Evolutionary conservation across 2,797 vertebrate genomes (phyloP).

Genomic region (Melanogrammus aeglefinus): DNA sequence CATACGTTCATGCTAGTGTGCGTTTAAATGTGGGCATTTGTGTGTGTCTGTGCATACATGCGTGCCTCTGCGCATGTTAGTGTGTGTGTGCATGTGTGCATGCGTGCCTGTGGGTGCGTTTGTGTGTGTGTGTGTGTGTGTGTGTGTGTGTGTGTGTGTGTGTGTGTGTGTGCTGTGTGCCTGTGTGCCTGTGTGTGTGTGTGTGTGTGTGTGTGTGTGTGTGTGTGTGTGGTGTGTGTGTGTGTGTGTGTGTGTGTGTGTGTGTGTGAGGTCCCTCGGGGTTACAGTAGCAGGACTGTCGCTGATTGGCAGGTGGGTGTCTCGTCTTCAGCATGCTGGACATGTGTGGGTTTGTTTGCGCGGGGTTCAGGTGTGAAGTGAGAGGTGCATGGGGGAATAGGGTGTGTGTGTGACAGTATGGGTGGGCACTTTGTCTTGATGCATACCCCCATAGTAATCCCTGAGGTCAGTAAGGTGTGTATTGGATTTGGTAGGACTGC

Average conservation of each 20-base stretch:
- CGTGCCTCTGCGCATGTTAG: no score
- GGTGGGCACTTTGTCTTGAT: no score
- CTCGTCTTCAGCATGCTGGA: constrained; percentile 56
- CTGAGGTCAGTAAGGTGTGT: no score
- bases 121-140: constrained; percentile 28
- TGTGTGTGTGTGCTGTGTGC: no score
- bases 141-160: no score
- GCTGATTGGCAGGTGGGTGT: constrained; percentile 60
- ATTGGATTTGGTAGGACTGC: no score
- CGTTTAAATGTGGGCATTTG: no score
- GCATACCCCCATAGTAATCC: no score
- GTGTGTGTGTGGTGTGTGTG: constrained; percentile 21
- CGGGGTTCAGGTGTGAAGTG: constrained; percentile 47
- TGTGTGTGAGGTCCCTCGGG: constrained; percentile 15
- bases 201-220: constrained; percentile 19
- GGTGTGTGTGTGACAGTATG: not conserved
- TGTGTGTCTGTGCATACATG: constrained; percentile 26
- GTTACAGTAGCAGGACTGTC: constrained; percentile 59
- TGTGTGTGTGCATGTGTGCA: constrained; percentile 12
- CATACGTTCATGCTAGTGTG: no score
- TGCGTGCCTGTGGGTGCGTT: no score
- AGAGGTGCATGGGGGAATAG: constrained; percentile 38
- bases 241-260: constrained; percentile 24
- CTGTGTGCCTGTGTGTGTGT: constrained; percentile 1
- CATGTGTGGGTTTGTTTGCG: constrained; percentile 59